A percentile compares a stretch with the other conserved stretches of the same genome.
Evolutionary conservation across 2,888 invertebrate species (phyloP).

Genomic region (Agrotis ipsilon): DNA sequence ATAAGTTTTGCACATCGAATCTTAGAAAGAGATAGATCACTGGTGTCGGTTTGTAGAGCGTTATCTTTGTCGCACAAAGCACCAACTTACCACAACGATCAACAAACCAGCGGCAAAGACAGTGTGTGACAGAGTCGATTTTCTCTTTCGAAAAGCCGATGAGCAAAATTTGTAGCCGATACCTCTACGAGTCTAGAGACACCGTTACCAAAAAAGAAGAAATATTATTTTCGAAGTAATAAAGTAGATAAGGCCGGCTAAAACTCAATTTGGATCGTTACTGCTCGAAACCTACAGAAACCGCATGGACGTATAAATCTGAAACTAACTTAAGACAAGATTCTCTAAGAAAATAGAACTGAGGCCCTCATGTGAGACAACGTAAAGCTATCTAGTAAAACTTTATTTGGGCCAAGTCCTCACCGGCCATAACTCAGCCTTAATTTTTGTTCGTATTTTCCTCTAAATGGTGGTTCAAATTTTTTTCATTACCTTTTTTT

Average conservation of each 20-base stretch:
- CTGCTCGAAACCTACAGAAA: background rate
- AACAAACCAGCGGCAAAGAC: too few species aligned
- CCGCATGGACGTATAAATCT: slow-evolving; percentile 23
- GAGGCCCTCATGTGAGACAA: slow-evolving; percentile 14
- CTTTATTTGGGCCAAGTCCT: slow-evolving; percentile 39
- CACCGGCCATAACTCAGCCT: slow-evolving; percentile 28
- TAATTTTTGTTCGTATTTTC: slow-evolving; percentile 30
- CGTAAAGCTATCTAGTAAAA: slow-evolving; percentile 35
- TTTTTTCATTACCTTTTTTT: background rate
- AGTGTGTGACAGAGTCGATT: too few species aligned
- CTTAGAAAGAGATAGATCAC: too few species aligned
- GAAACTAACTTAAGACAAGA: slow-evolving; percentile 20
- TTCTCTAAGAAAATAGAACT: slow-evolving; percentile 34
- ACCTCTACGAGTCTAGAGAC: background rate
- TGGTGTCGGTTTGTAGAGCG: too few species aligned
- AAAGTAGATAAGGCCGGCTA: slow-evolving; percentile 7
- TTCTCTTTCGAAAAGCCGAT: too few species aligned
- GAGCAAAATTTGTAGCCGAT: too few species aligned
- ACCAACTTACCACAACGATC: too few species aligned
- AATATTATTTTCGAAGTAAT: background rate
- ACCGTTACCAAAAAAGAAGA: background rate
- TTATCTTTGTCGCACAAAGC: too few species aligned
- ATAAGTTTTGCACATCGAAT: too few species aligned
- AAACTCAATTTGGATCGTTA: slow-evolving; percentile 1
- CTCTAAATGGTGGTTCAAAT: background rate